Base-by-base conservation (phyloP, 2,888 invertebrate species). In the Sisyra nigra region DNA sequence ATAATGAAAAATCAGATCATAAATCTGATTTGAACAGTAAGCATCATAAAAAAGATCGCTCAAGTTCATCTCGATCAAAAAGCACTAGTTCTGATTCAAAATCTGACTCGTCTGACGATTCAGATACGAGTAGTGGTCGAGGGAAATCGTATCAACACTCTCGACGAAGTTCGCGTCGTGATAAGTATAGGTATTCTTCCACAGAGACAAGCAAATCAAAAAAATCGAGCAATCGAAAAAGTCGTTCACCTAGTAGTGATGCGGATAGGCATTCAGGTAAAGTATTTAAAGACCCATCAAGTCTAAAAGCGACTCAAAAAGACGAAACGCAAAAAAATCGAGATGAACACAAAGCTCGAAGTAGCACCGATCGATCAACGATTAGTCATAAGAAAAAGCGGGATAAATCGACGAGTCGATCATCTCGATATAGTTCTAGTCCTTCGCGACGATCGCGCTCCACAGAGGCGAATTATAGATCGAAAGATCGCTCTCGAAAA, bases 171-270 rank as follows among this genome's bases (percentile, higher is more conserved):
- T 33, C 38, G 10, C 33, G 31, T 10, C 44, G 44, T 11, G 46
- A 45, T 18, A 49, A 45, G 36, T 13, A 24, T 24, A 45, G 43
- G 29, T 41, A 42, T 39, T 48, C 46, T 9, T 15, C 14, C 17
- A 37, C n/a, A 18, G 37, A 15, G 36, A n/a, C n/a, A n/a, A 46
- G 41, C 36, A 46, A 61, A 60, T 45, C 54, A 59, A 56, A 61
- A 59, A 47, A 34, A 10, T 24, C 19, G 8, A 42, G 19, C 19
- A 17, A n/a, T 31, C 30, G 35, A 46, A 45, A 35, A 19, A 46
- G 44, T 44, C 46, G 42, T 29, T 42, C 42, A 13, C 17, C 17
- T 19, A 42, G 42, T 13, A 5, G n/a, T 8, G 42, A 42, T 17
- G 11, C 14, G n/a, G n/a, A 13, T 2, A 19, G 29, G 11, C 31